These are phyloP conservation scores for Trissolcus basalis DNA, from an alignment of 1,140 invertebrate genomes.

Conservation along the genomic window DNA sequence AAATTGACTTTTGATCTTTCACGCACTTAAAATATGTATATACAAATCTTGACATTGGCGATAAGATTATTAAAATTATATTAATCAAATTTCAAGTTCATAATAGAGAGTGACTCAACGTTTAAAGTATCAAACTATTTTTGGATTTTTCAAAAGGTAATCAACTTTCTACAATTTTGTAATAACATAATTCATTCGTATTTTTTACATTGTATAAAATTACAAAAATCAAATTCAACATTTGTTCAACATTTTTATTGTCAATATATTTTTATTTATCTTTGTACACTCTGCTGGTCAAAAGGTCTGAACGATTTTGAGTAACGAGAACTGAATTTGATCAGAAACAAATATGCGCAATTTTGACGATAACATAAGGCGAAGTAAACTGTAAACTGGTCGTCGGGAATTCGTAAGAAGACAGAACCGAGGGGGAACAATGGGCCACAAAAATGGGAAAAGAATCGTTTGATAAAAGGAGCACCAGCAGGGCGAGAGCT, in stretches of 20 bases:
- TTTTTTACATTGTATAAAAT: too few species aligned
- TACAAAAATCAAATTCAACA: too few species aligned
- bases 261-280: too few species aligned
- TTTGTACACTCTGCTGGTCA: too few species aligned
- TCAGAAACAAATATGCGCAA: conserved; percentile 13
- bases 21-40: conserved; percentile 6
- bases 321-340: conserved; percentile 4
- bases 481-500: conserved; percentile 33
- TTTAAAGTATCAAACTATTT: too few species aligned
- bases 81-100: too few species aligned
- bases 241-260: too few species aligned
- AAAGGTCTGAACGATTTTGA: not conserved
- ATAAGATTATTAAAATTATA: conserved; percentile 31
- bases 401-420: conserved; percentile 13
- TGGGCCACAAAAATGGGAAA: conserved; percentile 62
- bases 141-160: too few species aligned
- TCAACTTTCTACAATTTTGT: too few species aligned
- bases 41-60: conserved; percentile 17
- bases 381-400: conserved; percentile 16
- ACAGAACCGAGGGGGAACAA: not conserved
- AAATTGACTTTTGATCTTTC: conserved; percentile 43
- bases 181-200: too few species aligned
- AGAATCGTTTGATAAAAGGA: conserved; percentile 44
- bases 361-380: conserved; percentile 40
- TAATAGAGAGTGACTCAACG: too few species aligned